Percentiles rank a stretch among this genome's conserved stretches.
Evolutionary conservation across 2,888 invertebrate genomes (phyloP).

Genomic region (Conomelus anceps): DNA sequence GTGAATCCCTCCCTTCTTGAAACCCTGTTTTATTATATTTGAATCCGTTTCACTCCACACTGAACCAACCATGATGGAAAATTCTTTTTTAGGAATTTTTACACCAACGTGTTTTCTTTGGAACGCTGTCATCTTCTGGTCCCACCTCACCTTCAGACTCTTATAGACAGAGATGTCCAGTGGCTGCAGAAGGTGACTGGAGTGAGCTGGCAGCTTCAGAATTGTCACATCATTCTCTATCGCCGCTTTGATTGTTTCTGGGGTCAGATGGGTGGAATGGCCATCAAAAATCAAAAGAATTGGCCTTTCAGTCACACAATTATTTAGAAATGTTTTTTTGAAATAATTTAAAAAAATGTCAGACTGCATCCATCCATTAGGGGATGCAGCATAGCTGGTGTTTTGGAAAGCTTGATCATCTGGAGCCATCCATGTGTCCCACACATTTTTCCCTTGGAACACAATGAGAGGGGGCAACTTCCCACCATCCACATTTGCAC

Average conservation of each 20-base stretch:
- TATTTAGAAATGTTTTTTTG: slow-evolving; percentile 27
- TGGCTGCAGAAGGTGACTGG: slow-evolving; percentile 35
- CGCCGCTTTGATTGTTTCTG: slow-evolving; percentile 10
- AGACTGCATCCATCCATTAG: no score
- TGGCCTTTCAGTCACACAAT: slow-evolving; percentile 2
- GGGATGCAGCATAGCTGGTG: slow-evolving; percentile 35
- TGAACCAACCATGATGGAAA: slow-evolving; percentile 27
- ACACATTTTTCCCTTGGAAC: no score
- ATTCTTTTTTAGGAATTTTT: no score
- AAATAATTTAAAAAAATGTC: no score
- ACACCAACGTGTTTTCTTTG: slow-evolving; percentile 32
- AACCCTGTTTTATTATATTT: no score
- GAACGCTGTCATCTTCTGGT: slow-evolving; percentile 32
- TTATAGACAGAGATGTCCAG: no score
- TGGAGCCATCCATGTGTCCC: slow-evolving; percentile 38
- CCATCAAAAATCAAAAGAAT: no score
- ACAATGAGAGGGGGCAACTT: no score
- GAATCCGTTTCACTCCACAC: slow-evolving; percentile 32
- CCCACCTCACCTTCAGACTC: slow-evolving; percentile 35
- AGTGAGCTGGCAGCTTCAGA: slow-evolving; percentile 30
- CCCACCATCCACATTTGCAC: slow-evolving; percentile 30
- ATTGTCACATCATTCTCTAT: slow-evolving; percentile 20
- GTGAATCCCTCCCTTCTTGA: no score
- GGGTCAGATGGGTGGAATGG: slow-evolving; percentile 23
- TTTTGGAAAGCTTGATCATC: slow-evolving; percentile 33